Conservation (phyloP, 2,113 vertebrate species). For the Eretmochelys imbricata region DNA sequence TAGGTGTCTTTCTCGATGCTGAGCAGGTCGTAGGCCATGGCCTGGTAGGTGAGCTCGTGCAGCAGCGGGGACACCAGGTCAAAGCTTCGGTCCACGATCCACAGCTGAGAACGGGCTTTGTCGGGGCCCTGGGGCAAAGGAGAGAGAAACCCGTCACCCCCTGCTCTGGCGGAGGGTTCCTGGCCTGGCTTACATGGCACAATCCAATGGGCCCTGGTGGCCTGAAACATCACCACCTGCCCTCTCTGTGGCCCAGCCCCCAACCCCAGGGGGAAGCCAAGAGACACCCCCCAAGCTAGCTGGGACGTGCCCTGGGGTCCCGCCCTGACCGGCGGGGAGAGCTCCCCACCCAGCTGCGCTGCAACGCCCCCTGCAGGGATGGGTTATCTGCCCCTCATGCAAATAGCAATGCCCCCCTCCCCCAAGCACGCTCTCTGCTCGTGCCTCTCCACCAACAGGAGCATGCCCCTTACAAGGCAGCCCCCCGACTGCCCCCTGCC, state of each 20-base stretch:
- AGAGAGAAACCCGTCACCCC: slow-evolving; percentile 11
- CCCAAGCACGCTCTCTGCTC: neutral
- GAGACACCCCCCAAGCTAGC: no score
- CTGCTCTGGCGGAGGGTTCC: neutral
- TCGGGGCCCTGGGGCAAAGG: slow-evolving; percentile 84
- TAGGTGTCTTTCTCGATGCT: slow-evolving; percentile 91
- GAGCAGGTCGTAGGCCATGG: slow-evolving; percentile 92
- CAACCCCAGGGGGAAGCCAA: no score
- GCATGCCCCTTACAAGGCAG: no score
- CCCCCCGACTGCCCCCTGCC: no score
- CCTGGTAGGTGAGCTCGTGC: slow-evolving; percentile 92
- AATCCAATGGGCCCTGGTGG: no score
- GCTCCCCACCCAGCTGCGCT: no score
- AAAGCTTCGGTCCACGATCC: slow-evolving; percentile 89
- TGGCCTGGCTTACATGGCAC: neutral
- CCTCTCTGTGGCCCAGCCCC: neutral
- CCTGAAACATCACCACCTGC: neutral
- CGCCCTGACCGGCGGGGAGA: no score
- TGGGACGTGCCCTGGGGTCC: no score
- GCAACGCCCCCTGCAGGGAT: no score
- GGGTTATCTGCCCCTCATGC: no score
- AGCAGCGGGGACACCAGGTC: slow-evolving; percentile 90
- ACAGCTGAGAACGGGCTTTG: slow-evolving; percentile 89
- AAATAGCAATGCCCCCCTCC: no score
- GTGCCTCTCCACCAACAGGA: neutral